phyloP scores from a whole-genome alignment of 2,888 invertebrate genomes.

The Dynastes hyllus region DNA sequence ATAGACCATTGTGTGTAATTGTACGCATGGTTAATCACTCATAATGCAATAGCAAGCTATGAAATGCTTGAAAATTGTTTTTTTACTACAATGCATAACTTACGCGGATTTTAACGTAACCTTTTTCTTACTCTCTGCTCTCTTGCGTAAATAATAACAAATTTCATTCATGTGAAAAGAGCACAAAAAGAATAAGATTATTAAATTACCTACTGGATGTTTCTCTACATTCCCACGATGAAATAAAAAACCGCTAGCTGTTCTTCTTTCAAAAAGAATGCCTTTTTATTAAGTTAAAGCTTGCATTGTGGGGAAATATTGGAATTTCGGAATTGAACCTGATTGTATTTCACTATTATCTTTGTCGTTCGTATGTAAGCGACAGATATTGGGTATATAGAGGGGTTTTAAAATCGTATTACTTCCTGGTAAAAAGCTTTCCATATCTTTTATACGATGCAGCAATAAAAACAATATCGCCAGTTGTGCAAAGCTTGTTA shows the following conservation, averaged over 20 bases:
- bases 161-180: constrained; percentile 9
- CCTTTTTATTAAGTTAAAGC: constrained; percentile 25
- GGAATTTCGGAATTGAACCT: constrained; percentile 34
- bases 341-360: constrained; percentile 14
- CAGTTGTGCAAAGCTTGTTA: background rate
- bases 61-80: constrained; percentile 5
- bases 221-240: constrained; percentile 1
- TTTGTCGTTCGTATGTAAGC: background rate
- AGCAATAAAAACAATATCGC: background rate
- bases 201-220: background rate
- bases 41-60: constrained; percentile 11
- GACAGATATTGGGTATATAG: background rate
- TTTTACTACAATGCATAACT: background rate
- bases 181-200: constrained; percentile 1
- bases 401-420: constrained; percentile 37
- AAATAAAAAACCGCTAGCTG: constrained; percentile 15
- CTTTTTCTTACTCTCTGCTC: background rate
- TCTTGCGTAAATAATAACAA: background rate
- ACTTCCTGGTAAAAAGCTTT: constrained; percentile 18
- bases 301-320: constrained; percentile 8
- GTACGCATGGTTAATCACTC: constrained; percentile 23
- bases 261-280: constrained; percentile 5
- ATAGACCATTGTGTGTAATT: constrained; percentile 23
- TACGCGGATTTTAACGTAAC: constrained; percentile 2
- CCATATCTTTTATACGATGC: background rate